A percentile compares a stretch with the other conserved stretches of the same genome.
Evolutionary conservation across 1,140 invertebrate genomes (phyloP).

Genomic region (Lethocerus indicus): DNA sequence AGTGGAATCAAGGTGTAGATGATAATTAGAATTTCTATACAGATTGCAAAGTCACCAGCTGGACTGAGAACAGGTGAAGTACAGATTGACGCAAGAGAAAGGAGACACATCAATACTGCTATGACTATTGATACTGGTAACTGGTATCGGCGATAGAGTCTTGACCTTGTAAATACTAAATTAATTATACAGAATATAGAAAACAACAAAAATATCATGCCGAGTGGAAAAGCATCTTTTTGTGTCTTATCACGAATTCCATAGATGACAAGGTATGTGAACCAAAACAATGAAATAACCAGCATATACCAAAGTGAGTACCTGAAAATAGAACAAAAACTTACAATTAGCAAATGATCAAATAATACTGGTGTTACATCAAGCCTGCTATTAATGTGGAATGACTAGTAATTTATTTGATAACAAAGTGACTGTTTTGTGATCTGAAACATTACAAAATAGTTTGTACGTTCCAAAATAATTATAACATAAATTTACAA

Average conservation of each 20-base stretch:
- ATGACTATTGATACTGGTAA: constrained; percentile 38
- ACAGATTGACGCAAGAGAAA: constrained; percentile 34
- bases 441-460: too few relatives aligned
- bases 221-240: constrained; percentile 14
- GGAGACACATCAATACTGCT: constrained; percentile 40
- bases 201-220: constrained; percentile 16
- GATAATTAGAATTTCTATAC: constrained; percentile 71
- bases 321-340: constrained; percentile 25
- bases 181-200: constrained; percentile 30
- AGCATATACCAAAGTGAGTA: constrained; percentile 40
- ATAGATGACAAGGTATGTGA: constrained; percentile 29
- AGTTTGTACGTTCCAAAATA: too few relatives aligned
- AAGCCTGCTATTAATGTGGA: too few relatives aligned
- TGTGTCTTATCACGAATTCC: constrained; percentile 7
- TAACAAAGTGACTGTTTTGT: too few relatives aligned
- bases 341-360: background rate
- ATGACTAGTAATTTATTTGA: too few relatives aligned
- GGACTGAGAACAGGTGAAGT: constrained; percentile 33
- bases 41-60: constrained; percentile 67
- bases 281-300: constrained; percentile 34
- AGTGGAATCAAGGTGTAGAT: constrained; percentile 88
- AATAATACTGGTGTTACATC: too few relatives aligned
- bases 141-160: constrained; percentile 44
- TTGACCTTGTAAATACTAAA: constrained; percentile 45
- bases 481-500: too few relatives aligned